These are phyloP conservation scores for Microcebus tavaratra DNA, from an alignment of 2,113 vertebrate genomes.

Conservation along the genomic window DNA sequence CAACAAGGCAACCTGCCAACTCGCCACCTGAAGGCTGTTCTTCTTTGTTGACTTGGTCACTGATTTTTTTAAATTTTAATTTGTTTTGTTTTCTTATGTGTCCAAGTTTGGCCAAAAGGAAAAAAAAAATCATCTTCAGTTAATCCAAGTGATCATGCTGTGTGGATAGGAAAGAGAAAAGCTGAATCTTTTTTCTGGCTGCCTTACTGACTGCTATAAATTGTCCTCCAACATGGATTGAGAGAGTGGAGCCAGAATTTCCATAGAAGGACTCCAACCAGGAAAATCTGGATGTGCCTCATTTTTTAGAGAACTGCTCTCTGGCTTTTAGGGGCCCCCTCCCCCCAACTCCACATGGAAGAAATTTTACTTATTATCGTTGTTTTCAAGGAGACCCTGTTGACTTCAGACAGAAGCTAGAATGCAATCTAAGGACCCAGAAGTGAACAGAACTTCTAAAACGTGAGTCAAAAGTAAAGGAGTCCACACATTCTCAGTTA, in stretches of 20 bases:
- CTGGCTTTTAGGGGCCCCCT: neutral
- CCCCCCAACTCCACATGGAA: constrained; percentile 20
- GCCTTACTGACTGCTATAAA: constrained; percentile 36
- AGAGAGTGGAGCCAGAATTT: constrained; percentile 40
- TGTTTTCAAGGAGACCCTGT: constrained; percentile 8
- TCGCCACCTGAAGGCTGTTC: neutral
- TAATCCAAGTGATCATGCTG: constrained; percentile 23
- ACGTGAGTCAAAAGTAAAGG: neutral
- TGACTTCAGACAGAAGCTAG: constrained; percentile 28
- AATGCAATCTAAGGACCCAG: neutral
- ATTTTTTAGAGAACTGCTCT: neutral
- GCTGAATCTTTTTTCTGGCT: constrained; percentile 18
- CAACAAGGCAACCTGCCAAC: neutral
- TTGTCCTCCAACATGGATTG: neutral
- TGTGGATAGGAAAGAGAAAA: constrained; percentile 39
- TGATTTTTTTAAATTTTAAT: neutral
- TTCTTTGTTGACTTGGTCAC: constrained; percentile 20
- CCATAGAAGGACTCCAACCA: constrained; percentile 31
- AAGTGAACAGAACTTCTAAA: neutral
- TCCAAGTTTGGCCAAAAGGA: constrained; percentile 31
- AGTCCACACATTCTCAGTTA: neutral
- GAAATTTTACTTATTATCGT: neutral
- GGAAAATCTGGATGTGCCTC: neutral
- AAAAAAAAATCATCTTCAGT: neutral
- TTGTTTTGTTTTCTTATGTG: constrained; percentile 14